Evolutionary conservation across 2,888 invertebrate species (phyloP), one percentile per base, ranked within the genome.

Genomic region (Drosophila subquinaria): DNA sequence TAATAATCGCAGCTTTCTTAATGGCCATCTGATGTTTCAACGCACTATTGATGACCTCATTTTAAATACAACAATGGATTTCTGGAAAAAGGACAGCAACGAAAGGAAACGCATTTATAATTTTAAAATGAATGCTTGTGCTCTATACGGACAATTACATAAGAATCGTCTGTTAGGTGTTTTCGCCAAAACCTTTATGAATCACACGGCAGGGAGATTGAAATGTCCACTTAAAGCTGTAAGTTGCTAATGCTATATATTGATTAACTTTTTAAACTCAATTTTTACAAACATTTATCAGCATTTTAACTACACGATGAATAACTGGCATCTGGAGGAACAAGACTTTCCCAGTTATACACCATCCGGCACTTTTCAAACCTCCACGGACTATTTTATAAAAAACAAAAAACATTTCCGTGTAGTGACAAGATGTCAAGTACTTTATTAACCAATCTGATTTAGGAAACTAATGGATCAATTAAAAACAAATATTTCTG

Each of bases 1-100:
- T 0, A 17, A 57, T 23, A 76, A 69, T 23, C 68, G 53, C 10
- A 76, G 77, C 48, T 72, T 40, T 51, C 35, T 64, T 1, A 60
- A 72, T 47, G 68, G 63, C 1, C 42, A 57, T 35, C 4, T 76
- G 23, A 6, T 57, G 2, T 1, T 76, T 5, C 47, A 45, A 2
- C 52, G 33, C 6, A 15, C 36, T 30, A 4, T 72, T 11, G 40
- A 23, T 10, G n/a, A 50, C 2, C 27, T 62, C 5, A 36, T 36
- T 5, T 15, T 62, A 2, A 36, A 62, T 36, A 36, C 45, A 1
- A 36, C 61, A 9, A 43, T 62, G 23, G 52, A 62, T 17, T 45
- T 35, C 15, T 45, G 17, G 17, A 63, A 55, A 11, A 10, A 10
- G 8, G 17, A 17, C 4, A 47, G 11, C 4, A 27, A 20, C 3